Base-by-base conservation (phyloP, 2,888 invertebrate species). In the Tipula lateralis region DNA sequence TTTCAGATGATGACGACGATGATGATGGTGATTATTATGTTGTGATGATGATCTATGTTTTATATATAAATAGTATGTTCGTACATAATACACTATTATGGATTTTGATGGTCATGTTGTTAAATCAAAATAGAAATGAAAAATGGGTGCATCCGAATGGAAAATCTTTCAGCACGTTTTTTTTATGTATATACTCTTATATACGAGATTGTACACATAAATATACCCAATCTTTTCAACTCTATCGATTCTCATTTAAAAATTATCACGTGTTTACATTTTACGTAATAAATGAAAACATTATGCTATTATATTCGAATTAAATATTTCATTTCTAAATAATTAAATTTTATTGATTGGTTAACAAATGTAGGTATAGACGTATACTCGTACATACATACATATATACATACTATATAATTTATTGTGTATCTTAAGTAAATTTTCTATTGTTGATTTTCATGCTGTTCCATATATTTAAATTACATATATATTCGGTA, bases 391-490 rank as follows among this genome's bases (percentile, higher is more conserved):
- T n/a, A n/a, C n/a, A 9, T 1, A 24, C 16, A 3, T 44, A n/a
- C 16, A 44, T 36, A 12, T 0, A 16, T 36, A 1, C 12, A 36
- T 3, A 44, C 3, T 13, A n/a, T 44, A n/a, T 24, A 9, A 24
- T 66, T 66, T 66, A 66, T 66, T 66, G 24, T 66, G 9, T 66
- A 66, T 66, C 24, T 19, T 66, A 66, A 24, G 66, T 24, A 66
- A 66, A 66, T 66, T 66, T 66, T 66, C 66, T 66, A 24, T 66
- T 66, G 66, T 66, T 66, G 66, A 66, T 66, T 66, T 66, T 66
- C 66, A 66, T 66, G 24, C 66, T 66, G 66, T 66, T 66, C 66
- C 7, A 39, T 39, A 66, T 66, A 24, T 24, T 66, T 9, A 66
- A 66, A 66, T 66, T 24, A 24, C n/a, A 66, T 16, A 9, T 16